A percentile compares a stretch with the other conserved stretches of the same genome.
Evolutionary conservation across 2,113 vertebrate species (phyloP).

Genomic region (Spea multiplicata): DNA sequence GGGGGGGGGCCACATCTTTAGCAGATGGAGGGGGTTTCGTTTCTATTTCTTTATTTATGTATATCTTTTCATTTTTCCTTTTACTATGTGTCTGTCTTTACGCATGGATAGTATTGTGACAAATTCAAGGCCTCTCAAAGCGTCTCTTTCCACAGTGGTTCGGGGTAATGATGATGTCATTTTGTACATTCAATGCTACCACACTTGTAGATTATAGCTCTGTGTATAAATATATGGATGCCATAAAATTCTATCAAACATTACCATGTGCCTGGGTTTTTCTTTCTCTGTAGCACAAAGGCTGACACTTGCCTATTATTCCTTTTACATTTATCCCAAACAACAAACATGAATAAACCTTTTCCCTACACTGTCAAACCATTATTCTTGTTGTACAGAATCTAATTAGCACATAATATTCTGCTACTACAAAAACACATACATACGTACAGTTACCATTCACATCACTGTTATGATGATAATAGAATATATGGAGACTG

Average conservation of each 20-base stretch:
- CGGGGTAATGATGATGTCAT: slow-evolving; percentile 52
- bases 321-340: too few relatives aligned
- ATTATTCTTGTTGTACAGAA: too few relatives aligned
- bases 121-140: slow-evolving; percentile 55
- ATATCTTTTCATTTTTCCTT: slow-evolving; percentile 40
- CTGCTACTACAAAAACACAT: too few relatives aligned
- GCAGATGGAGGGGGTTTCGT: too few relatives aligned
- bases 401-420: too few relatives aligned
- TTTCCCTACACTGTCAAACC: too few relatives aligned
- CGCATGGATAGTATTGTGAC: slow-evolving; percentile 78
- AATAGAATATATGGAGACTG: too few relatives aligned
- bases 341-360: too few relatives aligned
- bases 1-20: background rate
- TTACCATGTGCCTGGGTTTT: slow-evolving; percentile 47
- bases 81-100: slow-evolving; percentile 66
- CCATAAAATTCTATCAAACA: slow-evolving; percentile 79
- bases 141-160: slow-evolving; percentile 51
- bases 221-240: slow-evolving; percentile 80
- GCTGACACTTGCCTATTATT: too few relatives aligned
- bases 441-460: too few relatives aligned
- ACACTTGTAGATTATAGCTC: slow-evolving; percentile 72
- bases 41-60: too few relatives aligned
- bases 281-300: slow-evolving; percentile 53
- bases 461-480: too few relatives aligned
- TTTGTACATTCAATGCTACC: slow-evolving; percentile 63